phyloP scores from a whole-genome alignment of 2,888 invertebrate genomes.

The Monoplex corrugatus region DNA sequence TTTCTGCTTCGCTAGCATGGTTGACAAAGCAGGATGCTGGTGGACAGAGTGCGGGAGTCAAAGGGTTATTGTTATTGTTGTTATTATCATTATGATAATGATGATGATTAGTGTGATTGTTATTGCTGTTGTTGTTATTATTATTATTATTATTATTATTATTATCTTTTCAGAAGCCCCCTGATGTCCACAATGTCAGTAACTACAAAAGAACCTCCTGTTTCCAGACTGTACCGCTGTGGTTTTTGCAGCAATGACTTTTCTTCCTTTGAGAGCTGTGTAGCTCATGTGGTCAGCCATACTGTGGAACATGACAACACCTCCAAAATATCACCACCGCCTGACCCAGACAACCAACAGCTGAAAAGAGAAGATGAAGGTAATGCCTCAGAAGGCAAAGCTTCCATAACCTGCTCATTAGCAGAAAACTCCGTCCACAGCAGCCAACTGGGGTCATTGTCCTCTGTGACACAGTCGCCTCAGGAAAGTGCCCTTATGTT shows the following conservation, averaged over 20 bases:
- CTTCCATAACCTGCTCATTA: background rate
- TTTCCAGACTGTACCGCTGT: slow-evolving; percentile 35
- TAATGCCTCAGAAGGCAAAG: background rate
- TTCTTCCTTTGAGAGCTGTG: background rate
- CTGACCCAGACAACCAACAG: background rate
- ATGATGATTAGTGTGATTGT: too few species aligned
- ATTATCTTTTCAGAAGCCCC: background rate
- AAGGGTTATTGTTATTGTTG: too few species aligned
- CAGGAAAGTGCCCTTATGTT: too few species aligned
- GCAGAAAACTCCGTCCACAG: background rate
- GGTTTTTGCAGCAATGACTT: slow-evolving; percentile 38
- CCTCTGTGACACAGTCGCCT: background rate
- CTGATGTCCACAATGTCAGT: background rate
- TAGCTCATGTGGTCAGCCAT: slow-evolving; percentile 29
- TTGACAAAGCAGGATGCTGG: too few species aligned
- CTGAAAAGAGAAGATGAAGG: background rate
- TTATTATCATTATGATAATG: too few species aligned
- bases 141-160: background rate
- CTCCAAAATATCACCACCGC: background rate
- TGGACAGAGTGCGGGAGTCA: too few species aligned
- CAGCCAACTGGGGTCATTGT: background rate
- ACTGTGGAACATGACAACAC: background rate
- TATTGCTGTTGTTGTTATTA: too few species aligned
- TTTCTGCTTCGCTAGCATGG: too few species aligned
- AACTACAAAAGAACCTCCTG: background rate